Evolutionary conservation across 2,888 invertebrate species (phyloP).

Genomic region (Leucozona laternaria): DNA sequence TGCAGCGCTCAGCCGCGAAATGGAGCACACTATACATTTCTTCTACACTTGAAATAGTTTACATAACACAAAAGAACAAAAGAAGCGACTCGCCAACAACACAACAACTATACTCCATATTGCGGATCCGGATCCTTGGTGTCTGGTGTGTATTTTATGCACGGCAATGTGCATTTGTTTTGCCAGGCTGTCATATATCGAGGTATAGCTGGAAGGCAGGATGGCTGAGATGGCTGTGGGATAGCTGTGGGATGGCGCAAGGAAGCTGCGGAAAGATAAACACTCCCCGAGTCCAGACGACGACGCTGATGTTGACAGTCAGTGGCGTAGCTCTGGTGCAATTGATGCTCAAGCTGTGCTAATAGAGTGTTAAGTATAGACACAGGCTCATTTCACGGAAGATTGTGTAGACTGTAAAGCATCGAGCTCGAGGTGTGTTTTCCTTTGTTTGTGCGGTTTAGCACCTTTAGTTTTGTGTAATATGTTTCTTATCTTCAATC

Average conservation of each 20-base stretch:
- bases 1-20: constrained; percentile 23
- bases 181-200: constrained; percentile 33
- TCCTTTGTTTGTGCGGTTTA: constrained; percentile 31
- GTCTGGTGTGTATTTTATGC: constrained; percentile 65
- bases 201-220: constrained; percentile 40
- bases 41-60: constrained; percentile 68
- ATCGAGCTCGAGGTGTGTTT: constrained; percentile 31
- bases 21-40: constrained; percentile 39
- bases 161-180: constrained; percentile 70
- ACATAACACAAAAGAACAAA: constrained; percentile 72
- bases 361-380: constrained; percentile 68
- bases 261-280: constrained; percentile 56
- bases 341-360: constrained; percentile 69
- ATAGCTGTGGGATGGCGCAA: constrained; percentile 9
- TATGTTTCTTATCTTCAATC: constrained; percentile 5
- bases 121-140: constrained; percentile 65
- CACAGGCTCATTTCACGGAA: constrained; percentile 59
- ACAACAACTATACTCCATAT: constrained; percentile 45
- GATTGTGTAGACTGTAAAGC: constrained; percentile 38
- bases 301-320: constrained; percentile 62
- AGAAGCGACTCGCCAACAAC: constrained; percentile 65
- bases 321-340: constrained; percentile 44
- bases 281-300: constrained; percentile 17
- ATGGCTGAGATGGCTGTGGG: background rate
- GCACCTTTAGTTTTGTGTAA: constrained; percentile 19